Base-by-base conservation (phyloP, 1,140 invertebrate genomes). In the Batillaria attramentaria region DNA sequence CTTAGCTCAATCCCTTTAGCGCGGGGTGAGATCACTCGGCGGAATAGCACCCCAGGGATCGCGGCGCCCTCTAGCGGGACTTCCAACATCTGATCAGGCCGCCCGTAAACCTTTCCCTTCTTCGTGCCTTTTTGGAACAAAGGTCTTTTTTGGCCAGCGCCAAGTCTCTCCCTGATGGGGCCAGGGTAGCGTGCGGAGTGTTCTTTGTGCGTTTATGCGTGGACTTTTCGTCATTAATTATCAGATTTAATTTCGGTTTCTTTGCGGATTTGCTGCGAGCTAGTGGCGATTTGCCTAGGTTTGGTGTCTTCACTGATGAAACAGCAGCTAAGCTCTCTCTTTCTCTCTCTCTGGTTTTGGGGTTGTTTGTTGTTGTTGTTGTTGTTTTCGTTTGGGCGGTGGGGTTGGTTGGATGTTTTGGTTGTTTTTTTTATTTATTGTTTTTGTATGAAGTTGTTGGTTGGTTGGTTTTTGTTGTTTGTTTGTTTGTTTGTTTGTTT, bases 11-110 rank as follows among this genome's bases (percentile, higher is more conserved):
- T 43, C 54, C 60, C 50, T 5, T 57, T 54, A 2, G 46, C 8
- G 50, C 1, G 72, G 46, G 46, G n/a, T 60, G 3, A 60, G 72
- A 54, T 72, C 37, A 42, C 33, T 6, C 28, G 24, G n/a, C 57
- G 0, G 46, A 72, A 72, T 50, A 54, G 70, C 24, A n/a, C 70
- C 43, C 43, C 20, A 2, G 70, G 43, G 70, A 35, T 28, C 0
- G 20, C 20, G 46, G 33, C 10, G 5, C n/a, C 42, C 70, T 72
- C 70, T 72, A 42, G 42, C 39, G 50, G 72, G 72, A 74, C n/a
- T 33, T 41, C 33, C 50, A 37, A 50, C 72, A 74, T 74, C 72
- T 74, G 54, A 74, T 74, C 54, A 39, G 54, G 31, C 3, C 72
- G 43, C 46, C 0, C 72, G 39, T 74, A 74, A 74, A 74, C 31